Base-by-base conservation (phyloP, 2,888 invertebrate species). In the Orchesellides sinensis region DNA sequence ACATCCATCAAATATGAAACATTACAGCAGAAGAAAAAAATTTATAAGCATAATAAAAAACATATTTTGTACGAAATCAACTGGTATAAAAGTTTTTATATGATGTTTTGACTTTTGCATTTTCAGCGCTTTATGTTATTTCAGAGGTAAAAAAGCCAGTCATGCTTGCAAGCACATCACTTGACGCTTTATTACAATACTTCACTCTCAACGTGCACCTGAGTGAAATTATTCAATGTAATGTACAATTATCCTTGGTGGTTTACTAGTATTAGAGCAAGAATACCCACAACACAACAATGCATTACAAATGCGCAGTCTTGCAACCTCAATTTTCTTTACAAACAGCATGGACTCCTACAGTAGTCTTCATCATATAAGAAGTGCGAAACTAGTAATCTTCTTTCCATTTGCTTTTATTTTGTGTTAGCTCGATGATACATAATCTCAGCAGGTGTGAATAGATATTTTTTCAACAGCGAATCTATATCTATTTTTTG, bases 371-470 rank as follows among this genome's bases (percentile, higher is more conserved):
- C 47, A 10, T 47, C 6, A 10, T 14, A 47, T 54, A 5, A 23
- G 23, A 54, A 54, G 14, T n/a, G 47, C 47, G 25, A 54, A 54
- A 23, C 12, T 21, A 25, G 25, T 12, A 25, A 21, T 54, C 54
- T 54, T 54, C 25, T 54, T 25, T 54, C 21, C 49, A 17, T 17
- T 47, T 17, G 12, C 49, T 17, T 2, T 49, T 8, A n/a, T 12
- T 35, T 35, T 12, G 5, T 35, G 35, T 35, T 12, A 8, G 35
- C 6, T 35, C 47, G 54, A 61, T 63, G 70, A 79, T 70, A 79
- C n/a, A 27, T 54, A 79, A 79, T 79, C 79, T 70, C 27, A 32
- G 17, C 70, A 79, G 79, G 79, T 79, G 79, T 79, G 63, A 79
- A 79, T 79, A 54, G 70, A 19, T 69, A 25, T 79, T 70, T 52